Evolutionary conservation across 2,888 invertebrate genomes (phyloP).

Genomic region (Boloria euphrosyne): DNA sequence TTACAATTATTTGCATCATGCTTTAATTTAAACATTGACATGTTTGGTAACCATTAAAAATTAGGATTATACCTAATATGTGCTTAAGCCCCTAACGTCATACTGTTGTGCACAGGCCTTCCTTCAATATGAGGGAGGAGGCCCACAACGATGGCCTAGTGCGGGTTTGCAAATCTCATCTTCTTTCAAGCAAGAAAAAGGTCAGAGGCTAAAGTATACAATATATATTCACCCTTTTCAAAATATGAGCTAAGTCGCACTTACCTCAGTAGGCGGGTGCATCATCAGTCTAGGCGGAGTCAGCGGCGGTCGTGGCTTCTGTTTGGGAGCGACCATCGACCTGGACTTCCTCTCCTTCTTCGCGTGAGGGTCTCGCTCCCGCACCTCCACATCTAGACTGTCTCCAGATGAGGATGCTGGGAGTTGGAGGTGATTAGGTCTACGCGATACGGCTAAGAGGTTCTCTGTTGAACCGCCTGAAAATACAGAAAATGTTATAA

Average conservation of each 20-base stretch:
- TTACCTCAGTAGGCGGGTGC: constrained; percentile 58
- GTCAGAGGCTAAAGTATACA: no score
- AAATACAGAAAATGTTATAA: constrained; percentile 30
- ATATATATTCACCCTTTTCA: no score
- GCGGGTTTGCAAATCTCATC: no score
- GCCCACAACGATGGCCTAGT: no score
- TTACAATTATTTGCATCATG: no score
- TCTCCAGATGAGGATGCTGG: constrained; percentile 74
- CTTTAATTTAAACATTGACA: no score
- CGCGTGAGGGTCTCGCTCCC: constrained; percentile 51
- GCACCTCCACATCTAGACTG: constrained; percentile 71
- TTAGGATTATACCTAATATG: no score
- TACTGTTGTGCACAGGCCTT: no score
- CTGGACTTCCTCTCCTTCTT: constrained; percentile 64
- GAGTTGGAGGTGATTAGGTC: constrained; percentile 65
- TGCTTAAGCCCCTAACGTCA: no score
- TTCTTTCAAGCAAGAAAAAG: no score
- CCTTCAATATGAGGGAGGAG: no score
- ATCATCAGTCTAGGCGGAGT: constrained; percentile 63
- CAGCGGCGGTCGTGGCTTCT: constrained; percentile 62
- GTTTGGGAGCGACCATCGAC: constrained; percentile 69
- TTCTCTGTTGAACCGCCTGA: constrained; percentile 75
- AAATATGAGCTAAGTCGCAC: background rate
- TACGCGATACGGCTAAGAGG: constrained; percentile 54
- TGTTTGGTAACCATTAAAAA: no score